Conservation (phyloP, 2,113 vertebrate species). For the Sinocyclocheilus anshuiensis region DNA sequence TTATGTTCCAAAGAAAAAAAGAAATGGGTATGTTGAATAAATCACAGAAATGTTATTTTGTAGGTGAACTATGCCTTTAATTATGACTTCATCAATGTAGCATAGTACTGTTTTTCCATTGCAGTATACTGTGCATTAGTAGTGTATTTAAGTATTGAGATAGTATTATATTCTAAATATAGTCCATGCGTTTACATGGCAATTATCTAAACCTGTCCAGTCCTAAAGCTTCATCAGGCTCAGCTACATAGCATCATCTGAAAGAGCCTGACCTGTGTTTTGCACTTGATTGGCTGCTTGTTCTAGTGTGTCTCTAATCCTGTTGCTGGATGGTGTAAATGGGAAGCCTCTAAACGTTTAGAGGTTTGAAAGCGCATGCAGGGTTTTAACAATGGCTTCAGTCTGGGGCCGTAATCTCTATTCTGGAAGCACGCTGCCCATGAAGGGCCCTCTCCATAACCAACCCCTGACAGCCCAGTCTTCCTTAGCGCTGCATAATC, state of each 20-base stretch:
- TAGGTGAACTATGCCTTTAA: too few species aligned
- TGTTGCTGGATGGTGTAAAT: constrained; percentile 49
- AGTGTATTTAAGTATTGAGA: neutral
- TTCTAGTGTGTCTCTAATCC: constrained; percentile 49
- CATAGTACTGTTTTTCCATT: too few species aligned
- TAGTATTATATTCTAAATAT: neutral
- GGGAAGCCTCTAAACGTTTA: constrained; percentile 48
- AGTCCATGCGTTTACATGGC: neutral
- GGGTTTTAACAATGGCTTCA: constrained; percentile 44
- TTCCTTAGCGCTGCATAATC: constrained; percentile 42
- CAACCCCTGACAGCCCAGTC: constrained; percentile 17
- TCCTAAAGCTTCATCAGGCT: constrained; percentile 14
- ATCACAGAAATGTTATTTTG: too few species aligned
- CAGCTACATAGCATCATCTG: neutral
- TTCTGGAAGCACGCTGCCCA: constrained; percentile 21
- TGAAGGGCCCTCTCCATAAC: constrained; percentile 12
- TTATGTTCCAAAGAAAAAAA: too few species aligned
- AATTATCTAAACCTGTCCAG: neutral
- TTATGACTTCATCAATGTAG: too few species aligned
- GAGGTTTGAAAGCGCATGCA: constrained; percentile 52
- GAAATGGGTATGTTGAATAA: too few species aligned
- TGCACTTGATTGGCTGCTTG: constrained; percentile 32
- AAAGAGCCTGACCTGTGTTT: constrained; percentile 1
- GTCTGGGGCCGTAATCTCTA: constrained; percentile 19
- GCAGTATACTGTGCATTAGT: neutral